Base-by-base conservation (phyloP, 2,888 invertebrate genomes). In the Spisula subtruncata region DNA sequence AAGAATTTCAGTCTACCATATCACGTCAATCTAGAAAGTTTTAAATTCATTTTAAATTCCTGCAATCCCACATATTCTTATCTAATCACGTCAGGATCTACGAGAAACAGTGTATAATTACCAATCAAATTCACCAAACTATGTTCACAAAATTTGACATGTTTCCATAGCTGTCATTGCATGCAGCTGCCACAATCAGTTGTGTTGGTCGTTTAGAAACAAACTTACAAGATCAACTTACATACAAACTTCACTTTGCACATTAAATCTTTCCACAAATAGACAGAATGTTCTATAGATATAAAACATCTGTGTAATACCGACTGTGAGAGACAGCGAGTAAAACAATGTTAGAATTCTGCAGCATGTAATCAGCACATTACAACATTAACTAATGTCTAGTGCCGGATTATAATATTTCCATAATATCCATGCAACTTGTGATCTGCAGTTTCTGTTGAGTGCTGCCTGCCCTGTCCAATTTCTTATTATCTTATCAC, bases 111-210 rank as follows among this genome's bases (percentile, higher is more conserved):
- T 75, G 18, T 75, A 10, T 75, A 75, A 75, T 75, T 75, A 75
- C 32, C 35, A 29, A 75, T 75, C 35, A 75, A 75, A 75, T 75
- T 32, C 32, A 32, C 12, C 5, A 20, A 35, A 71, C n/a, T 32
- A 32, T 75, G 35, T 75, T 75, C 75, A 32, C 75, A 75, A 75
- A n/a, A 75, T 75, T 75, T 75, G 32, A 75, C 75, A 75, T 12
- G 32, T 75, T 75, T 75, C 75, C 25, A 8, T 12, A 32, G 35
- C 75, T 75, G 75, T 75, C 75, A 75, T 32, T 14, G 75, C 35
- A 10, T 75, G 32, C 75, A 75, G 35, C 75, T 75, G 75, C 18
- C 32, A 32, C 75, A 18, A 32, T 75, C 75, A 75, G 35, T 75
- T 16, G 2, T 75, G n/a, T 1, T 14, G 35, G 75, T 32, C 12